Conservation (phyloP, 2,797 vertebrate species). For the Alosa sapidissima region DNA sequence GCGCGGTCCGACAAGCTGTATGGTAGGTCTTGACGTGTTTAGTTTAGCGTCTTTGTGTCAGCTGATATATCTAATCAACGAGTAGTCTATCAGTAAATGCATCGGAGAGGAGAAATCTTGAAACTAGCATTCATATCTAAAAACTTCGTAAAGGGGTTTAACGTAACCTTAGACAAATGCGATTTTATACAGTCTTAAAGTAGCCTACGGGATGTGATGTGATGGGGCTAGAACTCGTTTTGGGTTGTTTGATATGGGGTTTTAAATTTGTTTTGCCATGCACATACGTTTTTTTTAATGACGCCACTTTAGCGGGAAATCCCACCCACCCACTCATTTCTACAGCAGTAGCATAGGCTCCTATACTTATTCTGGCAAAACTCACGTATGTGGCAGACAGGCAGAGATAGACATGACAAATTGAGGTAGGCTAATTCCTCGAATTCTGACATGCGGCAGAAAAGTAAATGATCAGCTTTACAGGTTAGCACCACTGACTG, state of each 20-base stretch:
- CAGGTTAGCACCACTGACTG: too few relatives aligned
- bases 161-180: too few relatives aligned
- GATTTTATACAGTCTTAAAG: too few relatives aligned
- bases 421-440: background rate
- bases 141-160: too few relatives aligned
- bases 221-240: background rate
- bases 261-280: too few relatives aligned
- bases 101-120: background rate
- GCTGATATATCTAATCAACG: too few relatives aligned
- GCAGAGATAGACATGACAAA: background rate
- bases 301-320: constrained; percentile 11
- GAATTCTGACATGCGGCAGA: background rate
- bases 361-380: background rate
- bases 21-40: background rate
- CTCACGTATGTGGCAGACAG: background rate
- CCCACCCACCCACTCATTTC: background rate
- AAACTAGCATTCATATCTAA: too few relatives aligned
- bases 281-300: too few relatives aligned
- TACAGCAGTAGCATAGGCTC: too few relatives aligned
- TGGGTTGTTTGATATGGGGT: background rate
- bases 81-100: background rate
- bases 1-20: background rate
- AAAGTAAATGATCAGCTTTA: background rate
- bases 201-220: background rate
- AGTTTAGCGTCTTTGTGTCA: background rate